A percentile compares a stretch with the other conserved stretches of the same genome.
phyloP scores from a whole-genome alignment of 1,140 invertebrate genomes.

The Anoplolepis gracilipes region DNA sequence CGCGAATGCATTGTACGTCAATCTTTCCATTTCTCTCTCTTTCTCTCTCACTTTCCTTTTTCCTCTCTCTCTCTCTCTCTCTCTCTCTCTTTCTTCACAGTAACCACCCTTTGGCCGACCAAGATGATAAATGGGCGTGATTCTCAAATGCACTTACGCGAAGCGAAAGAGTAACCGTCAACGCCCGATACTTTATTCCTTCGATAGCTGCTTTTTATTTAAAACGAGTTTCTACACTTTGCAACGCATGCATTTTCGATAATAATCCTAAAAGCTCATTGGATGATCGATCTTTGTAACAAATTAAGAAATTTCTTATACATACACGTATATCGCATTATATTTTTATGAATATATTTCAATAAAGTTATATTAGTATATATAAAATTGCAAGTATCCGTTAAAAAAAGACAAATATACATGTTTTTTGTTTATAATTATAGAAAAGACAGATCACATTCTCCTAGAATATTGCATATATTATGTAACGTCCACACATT shows the following conservation, averaged over 20 bases:
- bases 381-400: neutral
- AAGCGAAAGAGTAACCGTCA: constrained; percentile 47
- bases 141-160: constrained; percentile 53
- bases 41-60: constrained; percentile 16
- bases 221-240: neutral
- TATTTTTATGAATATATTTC: too few species aligned
- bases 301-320: neutral
- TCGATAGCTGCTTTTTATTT: constrained; percentile 31
- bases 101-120: constrained; percentile 11
- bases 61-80: constrained; percentile 31
- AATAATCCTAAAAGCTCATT: neutral
- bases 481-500: constrained; percentile 19
- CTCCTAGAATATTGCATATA: neutral
- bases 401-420: neutral
- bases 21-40: constrained; percentile 34
- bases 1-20: constrained; percentile 50
- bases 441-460: neutral
- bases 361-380: too few species aligned
- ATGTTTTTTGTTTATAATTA: constrained; percentile 3
- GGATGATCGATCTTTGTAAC: neutral
- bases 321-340: too few species aligned
- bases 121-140: constrained; percentile 57
- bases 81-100: constrained; percentile 9
- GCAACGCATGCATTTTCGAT: neutral
- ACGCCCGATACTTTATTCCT: constrained; percentile 41